Percentiles rank a stretch among this genome's conserved stretches.
Evolutionary conservation across 1,140 invertebrate species (phyloP).

Genomic region (Planococcus citri): DNA sequence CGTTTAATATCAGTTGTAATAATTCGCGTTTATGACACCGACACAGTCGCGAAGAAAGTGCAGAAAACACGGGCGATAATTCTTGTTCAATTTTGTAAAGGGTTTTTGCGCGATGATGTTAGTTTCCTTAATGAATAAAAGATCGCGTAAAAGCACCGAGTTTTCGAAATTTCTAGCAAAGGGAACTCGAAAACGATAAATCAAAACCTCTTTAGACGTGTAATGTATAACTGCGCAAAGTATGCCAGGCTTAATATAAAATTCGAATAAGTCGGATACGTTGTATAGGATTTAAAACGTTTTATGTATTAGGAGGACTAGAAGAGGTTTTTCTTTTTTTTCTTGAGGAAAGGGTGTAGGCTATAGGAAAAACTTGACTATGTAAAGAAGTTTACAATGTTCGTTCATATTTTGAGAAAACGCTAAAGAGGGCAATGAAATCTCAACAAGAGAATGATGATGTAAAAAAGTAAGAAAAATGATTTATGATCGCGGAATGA

Average conservation of each 20-base stretch:
- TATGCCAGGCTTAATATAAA: neutral
- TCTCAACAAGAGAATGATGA: neutral
- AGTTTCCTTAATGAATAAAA: neutral
- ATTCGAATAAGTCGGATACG: constrained; percentile 2
- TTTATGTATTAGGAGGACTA: neutral
- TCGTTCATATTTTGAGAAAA: too few species aligned
- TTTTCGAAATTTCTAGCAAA: neutral
- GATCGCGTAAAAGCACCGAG: neutral
- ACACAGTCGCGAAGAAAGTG: neutral
- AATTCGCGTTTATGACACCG: constrained; percentile 2
- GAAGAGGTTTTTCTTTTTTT: neutral
- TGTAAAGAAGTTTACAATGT: too few species aligned
- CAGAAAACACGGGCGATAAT: neutral
- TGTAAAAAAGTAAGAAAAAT: neutral
- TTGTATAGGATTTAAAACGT: neutral
- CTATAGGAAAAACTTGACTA: too few species aligned
- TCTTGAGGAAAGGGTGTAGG: neutral
- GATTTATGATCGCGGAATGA: neutral
- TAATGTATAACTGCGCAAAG: neutral
- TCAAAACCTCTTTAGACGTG: neutral
- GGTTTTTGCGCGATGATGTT: neutral
- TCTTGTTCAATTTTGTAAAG: constrained; percentile 7
- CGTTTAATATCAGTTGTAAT: neutral
- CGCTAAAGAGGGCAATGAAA: neutral
- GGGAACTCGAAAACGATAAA: constrained; percentile 2